A percentile compares a stretch with the other conserved stretches of the same genome.
phyloP scores from a whole-genome alignment of 2,113 vertebrate species.

The Uropsilus gracilis region DNA sequence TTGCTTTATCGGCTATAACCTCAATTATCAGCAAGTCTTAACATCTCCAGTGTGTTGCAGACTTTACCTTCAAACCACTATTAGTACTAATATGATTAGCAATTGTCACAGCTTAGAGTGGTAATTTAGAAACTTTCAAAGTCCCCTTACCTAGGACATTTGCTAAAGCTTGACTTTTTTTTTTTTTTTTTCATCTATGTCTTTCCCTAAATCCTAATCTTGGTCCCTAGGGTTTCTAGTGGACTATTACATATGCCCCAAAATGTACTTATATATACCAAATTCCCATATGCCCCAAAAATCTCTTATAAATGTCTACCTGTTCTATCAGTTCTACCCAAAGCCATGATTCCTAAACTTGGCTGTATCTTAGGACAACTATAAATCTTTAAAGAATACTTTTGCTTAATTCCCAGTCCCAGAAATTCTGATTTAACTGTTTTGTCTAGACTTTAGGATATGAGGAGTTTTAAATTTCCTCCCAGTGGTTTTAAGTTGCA shows the following conservation, averaged over 20 bases:
- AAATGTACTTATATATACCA: no score
- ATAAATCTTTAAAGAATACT: neutral
- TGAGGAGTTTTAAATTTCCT: neutral
- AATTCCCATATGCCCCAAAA: fast-evolving
- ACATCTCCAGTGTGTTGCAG: neutral
- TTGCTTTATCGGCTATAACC: neutral
- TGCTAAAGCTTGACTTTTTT: neutral
- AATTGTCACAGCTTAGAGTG: neutral
- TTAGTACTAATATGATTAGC: neutral
- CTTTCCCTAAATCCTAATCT: neutral
- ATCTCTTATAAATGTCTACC: neutral
- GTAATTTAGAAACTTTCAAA: neutral
- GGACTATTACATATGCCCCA: neutral
- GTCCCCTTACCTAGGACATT: neutral
- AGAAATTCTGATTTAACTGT: neutral
- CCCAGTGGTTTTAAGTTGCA: neutral
- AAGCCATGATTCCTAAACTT: neutral
- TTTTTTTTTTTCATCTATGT: neutral
- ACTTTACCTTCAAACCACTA: neutral
- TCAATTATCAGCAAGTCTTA: neutral
- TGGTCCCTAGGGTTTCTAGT: neutral
- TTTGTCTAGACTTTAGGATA: neutral
- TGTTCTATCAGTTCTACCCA: neutral
- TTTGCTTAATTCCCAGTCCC: neutral
- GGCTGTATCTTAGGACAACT: neutral